A percentile compares a stretch with the other conserved stretches of the same genome.
Conservation (phyloP, 2,113 vertebrate genomes). For the Tursiops truncatus region DNA sequence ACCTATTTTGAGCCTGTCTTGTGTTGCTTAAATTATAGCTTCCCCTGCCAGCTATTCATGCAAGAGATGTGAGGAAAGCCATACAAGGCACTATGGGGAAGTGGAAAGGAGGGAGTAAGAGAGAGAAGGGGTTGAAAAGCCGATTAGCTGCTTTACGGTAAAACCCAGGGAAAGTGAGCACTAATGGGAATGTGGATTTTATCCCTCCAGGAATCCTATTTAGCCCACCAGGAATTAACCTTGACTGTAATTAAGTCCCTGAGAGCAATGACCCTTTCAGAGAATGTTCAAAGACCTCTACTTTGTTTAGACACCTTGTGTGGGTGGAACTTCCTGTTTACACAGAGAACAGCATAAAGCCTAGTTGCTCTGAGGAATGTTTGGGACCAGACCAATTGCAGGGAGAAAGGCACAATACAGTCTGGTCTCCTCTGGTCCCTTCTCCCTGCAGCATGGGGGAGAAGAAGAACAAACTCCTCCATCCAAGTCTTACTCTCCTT, state of each 20-base stretch:
- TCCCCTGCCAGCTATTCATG: background rate
- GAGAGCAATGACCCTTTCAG: slow-evolving; percentile 58
- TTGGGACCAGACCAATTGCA: background rate
- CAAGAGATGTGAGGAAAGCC: background rate
- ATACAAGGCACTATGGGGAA: background rate
- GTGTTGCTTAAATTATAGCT: background rate
- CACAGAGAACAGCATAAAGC: slow-evolving; percentile 51
- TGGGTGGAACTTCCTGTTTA: slow-evolving; percentile 73
- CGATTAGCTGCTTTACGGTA: slow-evolving; percentile 39
- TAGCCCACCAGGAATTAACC: slow-evolving; percentile 32
- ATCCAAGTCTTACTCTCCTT: background rate
- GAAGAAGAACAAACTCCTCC: background rate
- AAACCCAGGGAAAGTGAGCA: slow-evolving; percentile 34
- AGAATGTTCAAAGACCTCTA: slow-evolving; percentile 46
- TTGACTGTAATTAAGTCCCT: slow-evolving; percentile 42
- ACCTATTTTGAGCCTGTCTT: background rate
- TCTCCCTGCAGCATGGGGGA: slow-evolving; percentile 60
- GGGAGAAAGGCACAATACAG: background rate
- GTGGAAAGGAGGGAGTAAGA: background rate
- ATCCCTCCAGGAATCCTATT: slow-evolving; percentile 57
- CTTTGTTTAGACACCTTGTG: slow-evolving; percentile 68
- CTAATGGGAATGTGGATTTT: slow-evolving; percentile 20
- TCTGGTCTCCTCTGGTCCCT: background rate
- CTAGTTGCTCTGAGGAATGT: background rate
- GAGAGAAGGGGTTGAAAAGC: background rate